These are phyloP conservation scores for Tridacna crocea DNA, from an alignment of 2,888 invertebrate genomes.

Conservation along the genomic window DNA sequence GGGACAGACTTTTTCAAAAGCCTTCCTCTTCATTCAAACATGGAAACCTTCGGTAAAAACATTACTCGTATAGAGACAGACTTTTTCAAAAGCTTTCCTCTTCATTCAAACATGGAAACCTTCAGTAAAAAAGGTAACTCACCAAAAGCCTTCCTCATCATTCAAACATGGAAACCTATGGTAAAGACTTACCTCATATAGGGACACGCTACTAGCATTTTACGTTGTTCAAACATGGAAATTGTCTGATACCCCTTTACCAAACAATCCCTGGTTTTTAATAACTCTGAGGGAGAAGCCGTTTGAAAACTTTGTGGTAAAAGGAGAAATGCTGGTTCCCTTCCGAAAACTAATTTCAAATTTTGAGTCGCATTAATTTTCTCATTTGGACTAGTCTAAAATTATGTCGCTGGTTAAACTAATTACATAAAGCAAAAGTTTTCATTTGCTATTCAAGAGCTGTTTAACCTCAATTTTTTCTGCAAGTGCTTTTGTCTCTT, in stretches of 20 bases:
- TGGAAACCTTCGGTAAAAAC: not conserved
- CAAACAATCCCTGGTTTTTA: no score
- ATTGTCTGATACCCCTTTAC: not conserved
- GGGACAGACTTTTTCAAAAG: not conserved
- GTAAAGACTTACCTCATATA: not conserved
- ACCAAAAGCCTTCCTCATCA: not conserved
- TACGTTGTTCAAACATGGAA: not conserved
- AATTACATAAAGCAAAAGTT: no score
- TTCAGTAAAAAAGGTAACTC: not conserved
- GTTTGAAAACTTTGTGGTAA: no score
- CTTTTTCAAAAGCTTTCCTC: no score
- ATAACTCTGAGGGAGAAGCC: no score
- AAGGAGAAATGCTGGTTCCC: no score
- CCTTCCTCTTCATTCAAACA: not conserved
- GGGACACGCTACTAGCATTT: not conserved
- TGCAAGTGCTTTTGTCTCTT: conserved; percentile 25
- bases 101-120: no score
- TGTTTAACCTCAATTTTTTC: not conserved
- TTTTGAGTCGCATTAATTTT: no score
- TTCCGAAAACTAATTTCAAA: no score
- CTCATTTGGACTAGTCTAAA: no score
- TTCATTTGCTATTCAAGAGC: not conserved
- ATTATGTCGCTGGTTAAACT: no score
- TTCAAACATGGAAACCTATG: not conserved
- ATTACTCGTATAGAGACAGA: not conserved